Conservation (phyloP, 2,113 vertebrate species). For the Lamprotornis superbus region DNA sequence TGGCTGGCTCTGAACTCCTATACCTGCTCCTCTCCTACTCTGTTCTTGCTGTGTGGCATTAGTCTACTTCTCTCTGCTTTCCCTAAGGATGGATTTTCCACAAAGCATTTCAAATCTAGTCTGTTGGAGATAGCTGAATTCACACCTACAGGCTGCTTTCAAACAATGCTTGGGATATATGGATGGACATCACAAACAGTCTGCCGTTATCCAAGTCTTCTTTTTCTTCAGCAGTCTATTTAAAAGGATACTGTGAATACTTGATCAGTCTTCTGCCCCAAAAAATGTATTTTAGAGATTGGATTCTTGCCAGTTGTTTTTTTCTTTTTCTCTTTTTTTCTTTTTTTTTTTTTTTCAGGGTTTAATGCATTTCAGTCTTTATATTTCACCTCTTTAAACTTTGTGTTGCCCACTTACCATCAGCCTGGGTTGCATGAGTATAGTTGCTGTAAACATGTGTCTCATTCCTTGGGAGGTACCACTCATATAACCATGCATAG, state of each 20-base stretch:
- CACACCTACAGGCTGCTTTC: not conserved
- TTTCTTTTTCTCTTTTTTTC: no score
- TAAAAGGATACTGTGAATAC: not conserved
- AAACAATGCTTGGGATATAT: fast-evolving
- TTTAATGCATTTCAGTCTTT: not conserved
- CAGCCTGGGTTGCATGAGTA: fast-evolving
- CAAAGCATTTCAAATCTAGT: not conserved
- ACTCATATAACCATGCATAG: not conserved
- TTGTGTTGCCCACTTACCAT: not conserved
- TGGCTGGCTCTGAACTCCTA: not conserved
- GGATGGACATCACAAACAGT: not conserved
- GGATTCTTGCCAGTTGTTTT: not conserved
- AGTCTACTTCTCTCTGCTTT: not conserved
- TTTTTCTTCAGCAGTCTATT: not conserved
- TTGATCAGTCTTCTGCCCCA: not conserved
- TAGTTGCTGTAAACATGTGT: not conserved
- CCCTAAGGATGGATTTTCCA: not conserved
- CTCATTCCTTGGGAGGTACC: not conserved
- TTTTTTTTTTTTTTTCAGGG: not conserved
- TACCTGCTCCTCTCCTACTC: fast-evolving
- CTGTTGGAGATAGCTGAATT: not conserved
- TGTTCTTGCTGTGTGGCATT: not conserved
- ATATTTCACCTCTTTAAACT: not conserved
- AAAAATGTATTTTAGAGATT: not conserved
- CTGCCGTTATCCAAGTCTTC: not conserved